phyloP scores from a whole-genome alignment of 2,888 invertebrate species.

The Chrysotoxum bicinctum region DNA sequence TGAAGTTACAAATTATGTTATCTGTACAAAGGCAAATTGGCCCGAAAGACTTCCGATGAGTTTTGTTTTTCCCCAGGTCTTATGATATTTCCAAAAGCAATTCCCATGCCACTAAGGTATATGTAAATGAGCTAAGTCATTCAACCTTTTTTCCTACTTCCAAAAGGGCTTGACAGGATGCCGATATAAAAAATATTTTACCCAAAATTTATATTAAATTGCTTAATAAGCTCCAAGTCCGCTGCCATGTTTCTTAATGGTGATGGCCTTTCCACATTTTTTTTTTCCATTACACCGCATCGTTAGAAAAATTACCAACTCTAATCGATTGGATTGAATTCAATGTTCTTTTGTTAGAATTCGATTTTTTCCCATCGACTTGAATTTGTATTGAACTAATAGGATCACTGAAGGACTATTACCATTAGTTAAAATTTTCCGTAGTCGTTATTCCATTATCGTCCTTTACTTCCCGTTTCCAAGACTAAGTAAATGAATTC shows the following conservation, averaged over 20 bases:
- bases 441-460: constrained; percentile 41
- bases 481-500: constrained; percentile 2
- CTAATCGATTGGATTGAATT: constrained; percentile 19
- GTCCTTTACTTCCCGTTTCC: background rate
- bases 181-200: too few species aligned
- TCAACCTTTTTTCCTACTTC: too few species aligned
- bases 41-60: too few species aligned
- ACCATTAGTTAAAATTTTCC: constrained; percentile 33
- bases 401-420: constrained; percentile 12
- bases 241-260: background rate
- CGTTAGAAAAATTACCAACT: constrained; percentile 5
- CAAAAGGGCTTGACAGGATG: too few species aligned
- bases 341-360: background rate
- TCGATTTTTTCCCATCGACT: background rate
- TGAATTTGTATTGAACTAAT: constrained; percentile 4
- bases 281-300: background rate
- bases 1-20: too few species aligned
- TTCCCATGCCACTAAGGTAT: too few species aligned
- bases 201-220: too few species aligned
- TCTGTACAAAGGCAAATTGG: too few species aligned
- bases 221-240: too few species aligned
- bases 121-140: too few species aligned
- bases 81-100: too few species aligned
- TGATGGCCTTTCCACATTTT: background rate
- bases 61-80: too few species aligned